These are phyloP conservation scores for Magallana nippona DNA, from an alignment of 2,888 invertebrate species.

Conservation along the genomic window DNA sequence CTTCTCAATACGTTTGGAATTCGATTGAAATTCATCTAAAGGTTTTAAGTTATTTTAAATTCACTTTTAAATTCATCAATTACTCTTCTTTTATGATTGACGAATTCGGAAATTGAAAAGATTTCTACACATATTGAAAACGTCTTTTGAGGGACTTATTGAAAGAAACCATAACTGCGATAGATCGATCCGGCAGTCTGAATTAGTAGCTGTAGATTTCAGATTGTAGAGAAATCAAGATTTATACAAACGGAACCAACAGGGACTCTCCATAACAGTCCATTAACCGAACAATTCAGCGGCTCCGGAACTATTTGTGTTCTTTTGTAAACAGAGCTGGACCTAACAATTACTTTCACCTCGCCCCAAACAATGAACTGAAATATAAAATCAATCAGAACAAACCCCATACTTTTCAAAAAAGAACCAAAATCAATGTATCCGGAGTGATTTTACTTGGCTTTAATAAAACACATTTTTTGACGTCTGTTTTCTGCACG, in stretches of 20 bases:
- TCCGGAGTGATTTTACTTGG: neutral
- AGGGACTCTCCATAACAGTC: slow-evolving; percentile 5
- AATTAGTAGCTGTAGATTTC: slow-evolving; percentile 13
- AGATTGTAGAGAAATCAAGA: slow-evolving; percentile 18
- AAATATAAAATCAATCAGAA: slow-evolving; percentile 6
- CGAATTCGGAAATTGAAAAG: slow-evolving; percentile 1
- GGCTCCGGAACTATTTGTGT: neutral
- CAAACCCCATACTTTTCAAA: neutral
- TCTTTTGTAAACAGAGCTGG: neutral
- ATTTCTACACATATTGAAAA: slow-evolving; percentile 2
- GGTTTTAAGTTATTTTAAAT: slow-evolving; percentile 27
- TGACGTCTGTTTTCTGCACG: neutral
- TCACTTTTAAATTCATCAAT: slow-evolving; percentile 32
- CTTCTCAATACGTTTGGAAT: no score
- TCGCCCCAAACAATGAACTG: neutral
- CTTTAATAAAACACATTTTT: slow-evolving; percentile 4
- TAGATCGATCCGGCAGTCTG: neutral
- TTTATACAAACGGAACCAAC: slow-evolving; percentile 14
- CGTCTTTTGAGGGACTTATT: neutral
- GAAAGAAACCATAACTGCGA: slow-evolving; percentile 6
- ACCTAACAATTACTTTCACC: neutral
- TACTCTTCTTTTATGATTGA: slow-evolving; percentile 7
- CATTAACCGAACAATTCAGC: neutral
- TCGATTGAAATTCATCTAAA: slow-evolving; percentile 15
- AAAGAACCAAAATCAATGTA: slow-evolving; percentile 1